A percentile compares a stretch with the other conserved stretches of the same genome.
These are phyloP conservation scores for Morelia viridis DNA, from an alignment of 2,797 vertebrate species.

Conservation along the genomic window DNA sequence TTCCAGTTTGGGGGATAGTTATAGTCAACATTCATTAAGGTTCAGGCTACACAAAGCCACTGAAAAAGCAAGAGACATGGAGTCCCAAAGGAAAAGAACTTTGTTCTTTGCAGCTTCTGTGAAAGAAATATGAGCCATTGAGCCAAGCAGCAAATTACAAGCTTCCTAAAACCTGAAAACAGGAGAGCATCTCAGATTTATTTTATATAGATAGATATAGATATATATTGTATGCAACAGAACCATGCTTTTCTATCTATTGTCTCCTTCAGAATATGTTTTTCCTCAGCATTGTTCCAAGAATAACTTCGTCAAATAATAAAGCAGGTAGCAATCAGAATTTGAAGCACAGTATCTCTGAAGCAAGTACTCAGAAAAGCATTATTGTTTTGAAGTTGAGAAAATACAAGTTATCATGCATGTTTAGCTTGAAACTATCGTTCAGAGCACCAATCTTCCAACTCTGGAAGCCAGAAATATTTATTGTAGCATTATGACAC, in stretches of 20 bases:
- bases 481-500: conserved; percentile 23
- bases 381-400: conserved; percentile 14
- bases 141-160: neutral
- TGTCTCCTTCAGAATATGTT: neutral
- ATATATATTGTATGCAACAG: neutral
- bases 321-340: neutral
- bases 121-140: neutral
- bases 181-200: neutral
- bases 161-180: neutral
- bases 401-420: neutral
- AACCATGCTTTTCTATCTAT: neutral
- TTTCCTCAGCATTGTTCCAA: neutral
- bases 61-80: neutral
- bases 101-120: neutral
- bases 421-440: conserved; percentile 23
- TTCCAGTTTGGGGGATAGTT: neutral
- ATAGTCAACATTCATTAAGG: neutral
- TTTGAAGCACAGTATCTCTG: neutral
- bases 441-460: conserved; percentile 29
- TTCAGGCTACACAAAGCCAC: neutral
- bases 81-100: neutral
- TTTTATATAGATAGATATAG: neutral
- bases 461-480: conserved; percentile 22
- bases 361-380: neutral
- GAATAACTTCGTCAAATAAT: conserved; percentile 4